These are phyloP conservation scores for Oreotrochilus melanogaster DNA, from an alignment of 2,113 vertebrate genomes.

Conservation along the genomic window DNA sequence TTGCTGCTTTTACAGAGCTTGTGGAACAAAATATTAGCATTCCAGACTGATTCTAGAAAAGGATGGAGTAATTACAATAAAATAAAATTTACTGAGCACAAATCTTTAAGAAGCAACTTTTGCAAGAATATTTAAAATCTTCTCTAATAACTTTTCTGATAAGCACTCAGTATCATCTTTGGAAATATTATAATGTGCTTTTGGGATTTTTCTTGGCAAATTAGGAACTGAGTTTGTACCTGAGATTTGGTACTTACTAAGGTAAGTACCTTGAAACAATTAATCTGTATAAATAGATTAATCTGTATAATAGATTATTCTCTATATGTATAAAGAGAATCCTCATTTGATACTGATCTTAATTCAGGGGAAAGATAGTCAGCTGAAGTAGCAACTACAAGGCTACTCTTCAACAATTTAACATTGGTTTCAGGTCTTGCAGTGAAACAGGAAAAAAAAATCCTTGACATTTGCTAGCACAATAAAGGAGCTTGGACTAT, in stretches of 20 bases:
- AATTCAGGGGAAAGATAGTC: neutral
- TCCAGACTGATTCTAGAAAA: neutral
- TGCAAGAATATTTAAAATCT: neutral
- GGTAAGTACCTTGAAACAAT: neutral
- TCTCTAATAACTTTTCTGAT: neutral
- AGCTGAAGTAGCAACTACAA: neutral
- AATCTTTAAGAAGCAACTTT: neutral
- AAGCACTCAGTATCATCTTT: neutral
- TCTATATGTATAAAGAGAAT: neutral
- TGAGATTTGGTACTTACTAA: neutral
- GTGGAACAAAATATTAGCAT: neutral
- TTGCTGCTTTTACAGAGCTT: neutral
- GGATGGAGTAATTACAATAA: neutral
- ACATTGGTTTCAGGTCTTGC: neutral
- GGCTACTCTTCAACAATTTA: neutral
- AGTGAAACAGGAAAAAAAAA: neutral
- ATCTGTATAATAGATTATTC: too few species aligned
- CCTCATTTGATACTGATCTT: neutral
- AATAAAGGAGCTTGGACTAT: neutral
- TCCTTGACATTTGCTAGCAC: neutral
- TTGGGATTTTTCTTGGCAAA: neutral
- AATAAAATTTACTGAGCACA: neutral
- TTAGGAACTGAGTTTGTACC: neutral
- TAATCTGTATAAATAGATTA: neutral
- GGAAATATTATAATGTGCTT: neutral